Evolutionary conservation across 2,888 invertebrate species (phyloP).

Genomic region (Hyposoter dolosus): DNA sequence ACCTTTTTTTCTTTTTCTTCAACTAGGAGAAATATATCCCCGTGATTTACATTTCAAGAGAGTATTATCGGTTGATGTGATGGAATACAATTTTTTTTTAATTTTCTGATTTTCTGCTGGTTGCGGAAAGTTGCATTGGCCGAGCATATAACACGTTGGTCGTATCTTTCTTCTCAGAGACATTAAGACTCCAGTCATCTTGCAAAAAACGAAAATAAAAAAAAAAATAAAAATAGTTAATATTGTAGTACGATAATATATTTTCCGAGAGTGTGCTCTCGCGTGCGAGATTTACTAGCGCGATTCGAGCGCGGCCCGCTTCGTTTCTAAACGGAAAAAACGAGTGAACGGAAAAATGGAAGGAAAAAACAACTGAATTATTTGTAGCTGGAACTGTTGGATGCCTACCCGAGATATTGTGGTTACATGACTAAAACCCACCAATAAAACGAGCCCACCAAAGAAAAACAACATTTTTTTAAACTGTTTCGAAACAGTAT

Average conservation of each 20-base stretch:
- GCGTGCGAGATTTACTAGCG: slow-evolving; percentile 38
- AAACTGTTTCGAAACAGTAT: neutral
- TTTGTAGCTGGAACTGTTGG: slow-evolving; percentile 8
- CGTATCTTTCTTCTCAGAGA: slow-evolving; percentile 44
- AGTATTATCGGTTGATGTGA: neutral
- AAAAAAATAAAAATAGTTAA: slow-evolving; percentile 51
- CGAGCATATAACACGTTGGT: slow-evolving; percentile 11
- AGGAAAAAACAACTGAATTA: neutral
- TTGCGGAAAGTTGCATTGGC: neutral
- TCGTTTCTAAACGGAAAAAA: slow-evolving; percentile 51
- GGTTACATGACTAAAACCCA: neutral
- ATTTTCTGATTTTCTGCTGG: neutral
- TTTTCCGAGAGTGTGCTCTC: slow-evolving; percentile 68
- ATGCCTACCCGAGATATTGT: neutral
- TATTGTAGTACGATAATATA: slow-evolving; percentile 67
- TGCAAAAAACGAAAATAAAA: slow-evolving; percentile 1
- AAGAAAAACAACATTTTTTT: slow-evolving; percentile 3
- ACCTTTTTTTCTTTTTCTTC: neutral
- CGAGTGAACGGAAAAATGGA: neutral
- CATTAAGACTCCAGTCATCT: slow-evolving; percentile 36
- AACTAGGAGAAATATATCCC: neutral
- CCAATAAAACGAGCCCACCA: slow-evolving; percentile 1
- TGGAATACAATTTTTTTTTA: neutral
- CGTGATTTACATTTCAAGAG: neutral
- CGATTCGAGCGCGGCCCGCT: slow-evolving; percentile 38